These are phyloP conservation scores for Cyanoramphus novaezelandiae DNA, from an alignment of 2,113 vertebrate species.

Conservation along the genomic window DNA sequence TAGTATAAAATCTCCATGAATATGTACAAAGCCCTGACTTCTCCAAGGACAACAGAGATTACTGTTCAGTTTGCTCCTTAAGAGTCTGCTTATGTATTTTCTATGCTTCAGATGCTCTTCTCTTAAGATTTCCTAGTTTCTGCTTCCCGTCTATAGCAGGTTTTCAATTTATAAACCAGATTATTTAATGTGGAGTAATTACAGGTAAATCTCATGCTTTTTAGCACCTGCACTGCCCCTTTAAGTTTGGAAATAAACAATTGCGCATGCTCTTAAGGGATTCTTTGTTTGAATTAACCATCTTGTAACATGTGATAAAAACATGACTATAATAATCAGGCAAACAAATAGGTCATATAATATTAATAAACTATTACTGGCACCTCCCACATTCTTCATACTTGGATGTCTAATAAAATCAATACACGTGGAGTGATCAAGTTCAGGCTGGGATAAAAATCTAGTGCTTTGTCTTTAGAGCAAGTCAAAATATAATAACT, in stretches of 20 bases:
- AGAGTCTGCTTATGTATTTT: not conserved
- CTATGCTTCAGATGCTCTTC: not conserved
- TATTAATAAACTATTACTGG: conserved; percentile 13
- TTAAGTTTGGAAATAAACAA: not conserved
- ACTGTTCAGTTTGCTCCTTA: not conserved
- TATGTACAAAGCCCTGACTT: not conserved
- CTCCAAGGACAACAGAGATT: not conserved
- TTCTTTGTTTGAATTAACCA: not conserved
- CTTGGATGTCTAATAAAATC: conserved; percentile 38
- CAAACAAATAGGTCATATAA: not conserved
- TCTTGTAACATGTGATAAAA: not conserved
- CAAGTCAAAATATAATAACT: conserved; percentile 23
- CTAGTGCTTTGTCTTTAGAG: conserved; percentile 17
- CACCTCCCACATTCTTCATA: not conserved
- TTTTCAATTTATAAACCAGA: not conserved
- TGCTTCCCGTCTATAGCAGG: not conserved
- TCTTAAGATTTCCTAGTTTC: not conserved
- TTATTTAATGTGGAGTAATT: not conserved
- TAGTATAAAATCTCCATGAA: not conserved
- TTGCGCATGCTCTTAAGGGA: not conserved
- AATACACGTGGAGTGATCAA: not conserved
- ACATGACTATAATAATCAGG: not conserved
- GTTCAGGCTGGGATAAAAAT: conserved; percentile 15
- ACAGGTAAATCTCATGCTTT: not conserved
- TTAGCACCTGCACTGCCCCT: not conserved